Evolutionary conservation across 2,797 vertebrate genomes (phyloP).

Genomic region (Adelosebastes latens): DNA sequence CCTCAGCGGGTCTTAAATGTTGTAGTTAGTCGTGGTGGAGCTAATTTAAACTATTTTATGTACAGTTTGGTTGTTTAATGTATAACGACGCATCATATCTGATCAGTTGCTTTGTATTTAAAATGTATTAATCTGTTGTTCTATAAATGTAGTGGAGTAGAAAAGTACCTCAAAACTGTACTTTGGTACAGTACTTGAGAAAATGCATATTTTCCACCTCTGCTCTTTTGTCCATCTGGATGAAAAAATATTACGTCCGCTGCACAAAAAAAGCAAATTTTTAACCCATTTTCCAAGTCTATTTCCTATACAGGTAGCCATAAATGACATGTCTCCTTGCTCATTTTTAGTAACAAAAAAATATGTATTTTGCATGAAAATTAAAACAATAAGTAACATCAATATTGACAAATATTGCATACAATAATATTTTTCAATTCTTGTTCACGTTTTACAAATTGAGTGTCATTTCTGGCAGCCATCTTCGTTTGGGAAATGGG

Average conservation of each 20-base stretch:
- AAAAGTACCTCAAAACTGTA: neutral
- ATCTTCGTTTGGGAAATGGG: neutral
- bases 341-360: neutral
- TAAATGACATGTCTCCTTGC: neutral
- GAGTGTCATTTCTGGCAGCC: neutral
- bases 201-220: neutral
- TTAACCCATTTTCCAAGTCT: neutral
- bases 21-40: neutral
- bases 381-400: neutral
- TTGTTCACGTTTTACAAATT: neutral
- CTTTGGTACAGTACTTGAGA: neutral
- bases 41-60: neutral
- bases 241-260: neutral
- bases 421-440: too few relatives aligned
- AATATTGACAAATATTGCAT: neutral
- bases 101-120: neutral
- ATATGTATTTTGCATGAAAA: too few relatives aligned
- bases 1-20: neutral
- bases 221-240: neutral
- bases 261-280: neutral
- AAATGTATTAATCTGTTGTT: neutral
- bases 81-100: neutral
- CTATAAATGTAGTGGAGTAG: neutral
- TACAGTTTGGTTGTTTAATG: neutral
- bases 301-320: neutral